Base-by-base conservation (phyloP, 2,797 vertebrate genomes). In the Coluber constrictor region DNA sequence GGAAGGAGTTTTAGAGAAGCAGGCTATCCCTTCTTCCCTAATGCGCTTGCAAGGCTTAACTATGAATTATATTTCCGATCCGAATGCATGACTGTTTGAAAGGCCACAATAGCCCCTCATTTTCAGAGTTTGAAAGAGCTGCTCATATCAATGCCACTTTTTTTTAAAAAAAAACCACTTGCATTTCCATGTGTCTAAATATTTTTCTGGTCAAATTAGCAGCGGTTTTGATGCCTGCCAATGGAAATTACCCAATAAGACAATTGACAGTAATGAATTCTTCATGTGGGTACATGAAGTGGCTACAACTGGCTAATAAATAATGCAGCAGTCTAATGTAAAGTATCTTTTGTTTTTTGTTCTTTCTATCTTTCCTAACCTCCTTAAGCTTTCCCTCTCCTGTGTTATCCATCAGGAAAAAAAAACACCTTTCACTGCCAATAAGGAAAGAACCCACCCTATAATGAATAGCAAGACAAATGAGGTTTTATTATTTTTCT, bases 221-320 rank as follows among this genome's bases (percentile, higher is more conserved):
- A 86, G 59, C 27, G 0, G 59, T 54, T 88, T 63, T 32, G 90
- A 86, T 70, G 91, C 59, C 66, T 94, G 91, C 86, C 92, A 91
- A 88, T 92, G 86, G 91, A 90, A 88, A 92, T 88, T 79, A 83
- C 59, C 57, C 55, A 79, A 66, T 16, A 27, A 89, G 89, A 91
- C 92, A 94, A 94, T 63, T 89, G 93, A 92, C 60, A 94, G 87
- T 91, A 89, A 93, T 93, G 90, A 92, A 89, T 91, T 90, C n/a
- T 74, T 91, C 60, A 57, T 55, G 60, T 91, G 74, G 16, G 47
- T 66, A 86, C 86, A 90, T 87, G 87, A 91, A 88, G 55, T 91
- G 93, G 93, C 93, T 93, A 91, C 57, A 86, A 89, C 47, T 47
- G 89, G 87, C 93, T 93, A 57, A 93, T 93, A 93, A 91, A 93